These are phyloP conservation scores for Auanema freiburgensis DNA, from an alignment of 2,888 invertebrate genomes.

Conservation along the genomic window DNA sequence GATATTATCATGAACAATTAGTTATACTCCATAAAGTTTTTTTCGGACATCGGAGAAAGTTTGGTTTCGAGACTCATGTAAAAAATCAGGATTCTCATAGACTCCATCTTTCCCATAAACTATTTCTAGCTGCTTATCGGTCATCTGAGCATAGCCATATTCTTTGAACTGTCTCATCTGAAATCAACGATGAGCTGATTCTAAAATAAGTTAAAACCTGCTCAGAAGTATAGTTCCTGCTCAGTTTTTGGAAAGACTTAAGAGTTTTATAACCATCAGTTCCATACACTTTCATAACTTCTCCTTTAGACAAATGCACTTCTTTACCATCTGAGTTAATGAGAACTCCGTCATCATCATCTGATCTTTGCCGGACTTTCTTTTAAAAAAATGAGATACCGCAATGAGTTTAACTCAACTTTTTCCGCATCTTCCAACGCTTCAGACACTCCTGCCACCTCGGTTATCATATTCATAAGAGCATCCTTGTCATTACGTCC, in stretches of 20 bases:
- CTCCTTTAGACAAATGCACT: constrained; percentile 39
- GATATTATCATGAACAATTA: not conserved
- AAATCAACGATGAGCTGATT: constrained; percentile 4
- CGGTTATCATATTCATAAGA: constrained; percentile 52
- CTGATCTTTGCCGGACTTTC: not conserved
- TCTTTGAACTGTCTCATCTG: not conserved
- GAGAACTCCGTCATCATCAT: constrained; percentile 10
- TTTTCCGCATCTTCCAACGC: constrained; percentile 30
- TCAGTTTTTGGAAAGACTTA: constrained; percentile 41
- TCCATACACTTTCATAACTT: constrained; percentile 47
- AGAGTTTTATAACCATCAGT: constrained; percentile 42
- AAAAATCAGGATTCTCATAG: too few relatives aligned
- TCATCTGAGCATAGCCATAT: too few relatives aligned
- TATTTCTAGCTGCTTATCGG: too few relatives aligned
- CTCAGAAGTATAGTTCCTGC: constrained; percentile 40
- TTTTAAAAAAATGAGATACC: not conserved
- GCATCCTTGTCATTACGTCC: constrained; percentile 38
- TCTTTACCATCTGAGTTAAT: constrained; percentile 21
- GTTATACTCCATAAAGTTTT: not conserved
- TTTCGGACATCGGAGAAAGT: not conserved
- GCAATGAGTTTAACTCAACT: not conserved
- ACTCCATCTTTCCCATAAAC: too few relatives aligned
- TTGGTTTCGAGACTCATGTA: not conserved
- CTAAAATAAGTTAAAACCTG: constrained; percentile 28
- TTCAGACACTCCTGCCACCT: constrained; percentile 46